Evolutionary conservation across 2,888 invertebrate genomes (phyloP), one percentile per base, ranked within the genome.

Genomic region (Tipula confusa): DNA sequence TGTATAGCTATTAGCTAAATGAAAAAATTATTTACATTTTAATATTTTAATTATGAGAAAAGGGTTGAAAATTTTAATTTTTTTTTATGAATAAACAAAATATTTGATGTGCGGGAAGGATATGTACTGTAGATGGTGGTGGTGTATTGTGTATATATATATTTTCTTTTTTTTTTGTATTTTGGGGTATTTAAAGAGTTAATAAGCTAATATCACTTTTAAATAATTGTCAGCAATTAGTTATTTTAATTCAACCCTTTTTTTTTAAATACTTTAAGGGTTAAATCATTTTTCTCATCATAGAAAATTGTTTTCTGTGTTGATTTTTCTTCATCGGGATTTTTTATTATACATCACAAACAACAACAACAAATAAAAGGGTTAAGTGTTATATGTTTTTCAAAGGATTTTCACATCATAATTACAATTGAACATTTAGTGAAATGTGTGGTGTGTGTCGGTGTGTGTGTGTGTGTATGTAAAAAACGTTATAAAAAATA

Each of bases 1-100:
- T 64, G 24, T 64, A 24, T 24, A 64, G 18, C 64, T 64, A 64
- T 64, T 64, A 64, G 64, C 64, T 64, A 64, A 64, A 64, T 64
- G 64, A 64, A 64, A 64, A 64, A 64, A 24, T 64, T 64, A 64
- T 64, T 64, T 64, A 64, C 64, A 24, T 64, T 64, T 64, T 64
- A 64, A 64, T 64, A 64, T 64, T 64, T 64, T 64, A 64, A 64
- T 64, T 64, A 64, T 64, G 64, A 64, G 64, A 64, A 64, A 64
- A 64, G 64, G 64, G 64, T 64, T 64, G 24, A 64, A 64, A 64
- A 36, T 36, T 36, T 36, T 36, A 31, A 2, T 43, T 15, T n/a
- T 43, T 43, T 43, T 38, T 64, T 64, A 24, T 64, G 6, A 64
- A 64, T 64, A 64, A 64, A 64, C 24, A 64, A 64, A 64, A 64